Conservation (phyloP, 2,888 invertebrate genomes). For the Rutpela maculata region DNA sequence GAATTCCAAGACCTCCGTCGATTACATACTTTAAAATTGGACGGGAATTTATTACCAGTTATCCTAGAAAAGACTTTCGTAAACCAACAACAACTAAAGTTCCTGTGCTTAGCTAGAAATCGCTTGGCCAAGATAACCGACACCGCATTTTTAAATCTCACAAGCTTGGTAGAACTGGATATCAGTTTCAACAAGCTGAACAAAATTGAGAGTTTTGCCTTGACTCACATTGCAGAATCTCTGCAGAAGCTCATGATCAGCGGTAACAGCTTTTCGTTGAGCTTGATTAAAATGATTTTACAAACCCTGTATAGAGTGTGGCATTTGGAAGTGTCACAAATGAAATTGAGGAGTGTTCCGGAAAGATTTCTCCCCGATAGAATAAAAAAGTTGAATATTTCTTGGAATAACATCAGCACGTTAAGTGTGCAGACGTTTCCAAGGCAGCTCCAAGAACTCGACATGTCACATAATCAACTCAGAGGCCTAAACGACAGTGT, state of each 20-base stretch:
- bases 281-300: conserved; percentile 77
- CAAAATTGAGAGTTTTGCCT: conserved; percentile 79
- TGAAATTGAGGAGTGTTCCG: conserved; percentile 77
- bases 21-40: conserved; percentile 80
- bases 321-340: conserved; percentile 78
- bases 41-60: conserved; percentile 87
- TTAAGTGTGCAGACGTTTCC: conserved; percentile 78
- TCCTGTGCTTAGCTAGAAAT: conserved; percentile 82
- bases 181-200: conserved; percentile 86
- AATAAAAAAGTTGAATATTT: conserved; percentile 82
- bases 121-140: conserved; percentile 85
- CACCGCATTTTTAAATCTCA: conserved; percentile 84
- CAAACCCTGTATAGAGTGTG: conserved; percentile 78
- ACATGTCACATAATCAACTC: conserved; percentile 85
- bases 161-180: conserved; percentile 82
- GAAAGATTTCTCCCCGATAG: conserved; percentile 78
- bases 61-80: conserved; percentile 84
- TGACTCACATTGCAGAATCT: conserved; percentile 79
- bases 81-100: conserved; percentile 72
- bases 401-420: conserved; percentile 81
- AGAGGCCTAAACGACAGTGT: conserved; percentile 79
- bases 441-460: conserved; percentile 79
- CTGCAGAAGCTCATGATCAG: conserved; percentile 82
- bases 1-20: conserved; percentile 83
- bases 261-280: conserved; percentile 81